Evolutionary conservation across 2,888 invertebrate genomes (phyloP), one percentile per base, ranked within the genome.

Genomic region (Noctua pronuba): DNA sequence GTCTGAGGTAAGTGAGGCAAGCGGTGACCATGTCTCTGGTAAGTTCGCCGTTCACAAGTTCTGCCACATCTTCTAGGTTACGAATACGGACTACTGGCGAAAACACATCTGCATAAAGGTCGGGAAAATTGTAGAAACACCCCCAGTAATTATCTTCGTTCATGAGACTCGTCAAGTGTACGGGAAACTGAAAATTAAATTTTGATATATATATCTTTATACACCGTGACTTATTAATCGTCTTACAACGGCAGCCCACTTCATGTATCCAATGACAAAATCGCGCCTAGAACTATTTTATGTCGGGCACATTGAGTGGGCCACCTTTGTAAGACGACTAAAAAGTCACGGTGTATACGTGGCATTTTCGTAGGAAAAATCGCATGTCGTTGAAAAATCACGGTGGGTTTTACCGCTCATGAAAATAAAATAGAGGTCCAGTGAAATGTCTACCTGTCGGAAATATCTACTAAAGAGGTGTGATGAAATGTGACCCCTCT

Each of bases 11-110:
- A 10, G 96, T 95, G 28, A 97, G 95, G 83, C 96, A 95, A 11
- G 95, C 92, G 28, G 97, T 94, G 79, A 97, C 95, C 88, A 97
- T 92, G 78, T 97, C 96, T 79, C 96, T 95, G 0, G 97, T 97
- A 24, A 97, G 93, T 21, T 96, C 91, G 0, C 97, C 97, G 0
- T 89, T 90, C 3, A 91, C 89, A 65, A 97, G 93, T n/a, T 93
- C 92, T 0, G 94, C 89, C 0, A 95, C 93, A 52, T 95, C 94
- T 21, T 92, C 89, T 1, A 91, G 58, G 5, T 91, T 84, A 7
- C 92, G 91, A 46, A 96, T 89, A 28, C 84, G 90, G 5, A 95
- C 93, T 7, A 92, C 88, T 0, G 96, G 96, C 0, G 95, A 95
- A 82, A 93, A 95, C 7, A 83, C 84, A 80, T 96, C 95, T 0